Conservation (phyloP, 2,888 invertebrate species). For the Dynastes maya region DNA sequence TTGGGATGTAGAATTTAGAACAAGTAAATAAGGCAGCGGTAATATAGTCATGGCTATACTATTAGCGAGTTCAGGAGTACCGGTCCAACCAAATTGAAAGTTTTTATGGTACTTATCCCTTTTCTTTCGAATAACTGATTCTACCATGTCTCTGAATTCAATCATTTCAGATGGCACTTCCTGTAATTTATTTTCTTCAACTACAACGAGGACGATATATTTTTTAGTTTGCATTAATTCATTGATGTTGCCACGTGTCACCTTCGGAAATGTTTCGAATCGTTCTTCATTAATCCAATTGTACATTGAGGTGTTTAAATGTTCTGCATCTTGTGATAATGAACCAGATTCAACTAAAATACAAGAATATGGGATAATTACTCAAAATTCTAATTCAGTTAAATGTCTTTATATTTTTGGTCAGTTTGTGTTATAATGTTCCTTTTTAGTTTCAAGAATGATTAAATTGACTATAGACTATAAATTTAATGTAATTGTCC, state of each 20-base stretch:
- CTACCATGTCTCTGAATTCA: slow-evolving; percentile 86
- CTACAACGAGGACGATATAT: slow-evolving; percentile 88
- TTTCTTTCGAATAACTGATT: slow-evolving; percentile 79
- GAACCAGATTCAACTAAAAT: slow-evolving; percentile 63
- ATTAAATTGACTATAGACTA: too few species aligned
- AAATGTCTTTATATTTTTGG: too few species aligned
- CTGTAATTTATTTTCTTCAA: slow-evolving; percentile 89
- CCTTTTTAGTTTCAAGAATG: too few species aligned
- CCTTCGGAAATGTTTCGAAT: slow-evolving; percentile 91
- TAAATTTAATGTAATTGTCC: too few species aligned
- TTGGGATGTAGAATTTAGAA: slow-evolving; percentile 93
- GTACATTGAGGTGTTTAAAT: slow-evolving; percentile 82
- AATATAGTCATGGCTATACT: slow-evolving; percentile 92
- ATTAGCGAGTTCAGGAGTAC: slow-evolving; percentile 91
- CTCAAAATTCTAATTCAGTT: too few species aligned
- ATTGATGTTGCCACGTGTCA: slow-evolving; percentile 87
- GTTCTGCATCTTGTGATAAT: slow-evolving; percentile 67
- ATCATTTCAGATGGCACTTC: slow-evolving; percentile 86
- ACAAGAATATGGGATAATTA: slow-evolving; percentile 36
- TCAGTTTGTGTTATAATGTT: too few species aligned
- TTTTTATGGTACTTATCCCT: slow-evolving; percentile 83
- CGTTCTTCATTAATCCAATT: slow-evolving; percentile 93
- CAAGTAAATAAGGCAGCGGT: slow-evolving; percentile 88
- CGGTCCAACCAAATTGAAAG: slow-evolving; percentile 95
- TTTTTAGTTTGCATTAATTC: slow-evolving; percentile 89